A percentile compares a stretch with the other conserved stretches of the same genome.
phyloP scores from a whole-genome alignment of 2,888 invertebrate genomes.

The Microctonus brassicae region DNA sequence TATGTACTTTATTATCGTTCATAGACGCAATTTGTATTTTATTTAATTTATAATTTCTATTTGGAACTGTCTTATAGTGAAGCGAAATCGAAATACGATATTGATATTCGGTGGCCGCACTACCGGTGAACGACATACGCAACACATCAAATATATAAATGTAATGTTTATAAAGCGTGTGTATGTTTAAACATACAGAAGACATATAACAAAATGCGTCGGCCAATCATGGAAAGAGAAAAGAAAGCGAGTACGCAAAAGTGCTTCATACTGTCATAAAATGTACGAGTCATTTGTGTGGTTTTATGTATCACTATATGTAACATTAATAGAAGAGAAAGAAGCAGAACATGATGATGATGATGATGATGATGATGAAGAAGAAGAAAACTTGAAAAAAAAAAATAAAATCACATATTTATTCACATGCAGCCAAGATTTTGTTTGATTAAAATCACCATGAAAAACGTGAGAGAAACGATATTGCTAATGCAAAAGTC shows the following conservation, averaged over 20 bases:
- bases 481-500: too few relatives aligned
- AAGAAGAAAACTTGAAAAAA: neutral
- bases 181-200: neutral
- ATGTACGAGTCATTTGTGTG: neutral
- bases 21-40: neutral
- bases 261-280: conserved; percentile 4
- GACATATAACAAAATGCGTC: neutral
- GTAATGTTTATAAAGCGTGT: neutral
- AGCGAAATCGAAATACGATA: conserved; percentile 30
- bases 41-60: too few relatives aligned
- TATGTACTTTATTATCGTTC: neutral
- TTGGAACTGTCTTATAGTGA: neutral
- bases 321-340: neutral
- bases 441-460: neutral
- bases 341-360: neutral
- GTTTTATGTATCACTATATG: neutral
- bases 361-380: neutral
- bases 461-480: too few relatives aligned
- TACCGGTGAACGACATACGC: conserved; percentile 25
- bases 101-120: conserved; percentile 32
- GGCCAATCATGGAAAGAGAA: conserved; percentile 33
- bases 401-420: neutral
- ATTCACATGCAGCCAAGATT: too few relatives aligned
- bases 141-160: conserved; percentile 13
- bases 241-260: conserved; percentile 31